These are phyloP conservation scores for Myoxocephalus aenaeus DNA, from an alignment of 2,797 vertebrate genomes.

Conservation along the genomic window DNA sequence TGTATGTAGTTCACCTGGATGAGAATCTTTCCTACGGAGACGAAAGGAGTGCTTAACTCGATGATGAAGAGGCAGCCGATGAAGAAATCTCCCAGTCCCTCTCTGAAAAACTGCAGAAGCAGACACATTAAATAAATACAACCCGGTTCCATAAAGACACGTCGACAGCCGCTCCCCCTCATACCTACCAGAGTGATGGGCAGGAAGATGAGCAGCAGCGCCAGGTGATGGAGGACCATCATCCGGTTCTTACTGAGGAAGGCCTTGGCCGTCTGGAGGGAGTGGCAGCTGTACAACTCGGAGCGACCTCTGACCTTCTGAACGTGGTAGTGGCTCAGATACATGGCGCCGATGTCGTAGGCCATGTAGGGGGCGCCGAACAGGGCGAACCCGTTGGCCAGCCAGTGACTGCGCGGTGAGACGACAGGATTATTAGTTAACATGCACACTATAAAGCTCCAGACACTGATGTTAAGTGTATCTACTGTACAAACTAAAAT, in stretches of 20 bases:
- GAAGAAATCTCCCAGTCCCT: constrained; percentile 91
- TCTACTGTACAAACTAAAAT: no score
- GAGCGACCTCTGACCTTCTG: constrained; percentile 63
- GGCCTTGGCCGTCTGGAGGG: constrained; percentile 72
- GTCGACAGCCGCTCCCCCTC: constrained; percentile 41
- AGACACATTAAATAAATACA: not conserved
- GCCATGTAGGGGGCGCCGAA: constrained; percentile 90
- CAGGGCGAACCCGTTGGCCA: constrained; percentile 84
- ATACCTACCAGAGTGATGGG: constrained; percentile 86
- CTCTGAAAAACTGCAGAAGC: constrained; percentile 85
- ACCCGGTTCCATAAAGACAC: not conserved
- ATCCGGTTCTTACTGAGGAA: constrained; percentile 87
- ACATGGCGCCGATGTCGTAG: constrained; percentile 90
- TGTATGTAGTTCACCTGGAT: constrained; percentile 84
- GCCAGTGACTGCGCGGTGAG: constrained; percentile 86
- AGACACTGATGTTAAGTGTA: no score
- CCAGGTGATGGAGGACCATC: constrained; percentile 88
- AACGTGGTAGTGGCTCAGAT: constrained; percentile 87
- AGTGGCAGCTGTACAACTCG: constrained; percentile 60
- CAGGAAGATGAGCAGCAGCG: constrained; percentile 86
- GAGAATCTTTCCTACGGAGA: constrained; percentile 88
- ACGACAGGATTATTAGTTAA: no score
- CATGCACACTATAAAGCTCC: no score
- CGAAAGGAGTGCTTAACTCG: constrained; percentile 91
- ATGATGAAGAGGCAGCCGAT: constrained; percentile 89